Evolutionary conservation across 1,140 invertebrate genomes (phyloP), one percentile per base, ranked within the genome.

Genomic region (Penaeus indicus): DNA sequence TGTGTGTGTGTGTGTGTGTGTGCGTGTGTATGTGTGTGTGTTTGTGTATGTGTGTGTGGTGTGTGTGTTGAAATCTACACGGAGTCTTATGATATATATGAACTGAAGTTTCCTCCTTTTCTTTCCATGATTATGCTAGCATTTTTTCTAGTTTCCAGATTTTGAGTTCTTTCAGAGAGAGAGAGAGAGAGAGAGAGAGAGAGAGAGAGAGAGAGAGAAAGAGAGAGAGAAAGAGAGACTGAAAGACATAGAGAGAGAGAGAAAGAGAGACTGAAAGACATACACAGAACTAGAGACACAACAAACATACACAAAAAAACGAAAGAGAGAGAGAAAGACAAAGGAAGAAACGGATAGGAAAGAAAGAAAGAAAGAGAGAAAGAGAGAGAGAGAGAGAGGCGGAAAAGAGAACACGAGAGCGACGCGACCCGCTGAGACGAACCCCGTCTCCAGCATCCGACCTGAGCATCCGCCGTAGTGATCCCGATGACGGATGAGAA

Each of bases 161-260:
- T 32, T 32, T 2, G 0, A 32, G 32, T 32, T 32, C 32, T 32
- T 32, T 2, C 32, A 32, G 32, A 32, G 32, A 32, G 32, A 62
- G 69, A 62, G 69, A 75, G 84, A 69, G 63, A 69, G 69, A 77
- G 67, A 72, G 63, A 69, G 83, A 69, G 42, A 42, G 64, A 72
- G 42, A 42, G 64, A 72, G 64, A 54, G 69, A 60, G 42, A 85
- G 84, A 54, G 32, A 27, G 69, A 19, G 47, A 42, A 25, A 22
- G 7, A 54, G 19, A 54, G 13, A 81, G 22, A 81, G 22, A 54
- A 7, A 81, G 5, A 62, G 19, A 60, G 22, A 25, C 1, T 10
- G 42, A 62, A 22, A 60, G 47, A 62, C 13, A 62, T 10, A 62
- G 19, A 82, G n/a, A 47, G 10, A 22, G 60, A 18, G 25, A 62